Evolutionary conservation across 2,797 vertebrate genomes (phyloP).

Genomic region (Chiroxiphia lanceolata): DNA sequence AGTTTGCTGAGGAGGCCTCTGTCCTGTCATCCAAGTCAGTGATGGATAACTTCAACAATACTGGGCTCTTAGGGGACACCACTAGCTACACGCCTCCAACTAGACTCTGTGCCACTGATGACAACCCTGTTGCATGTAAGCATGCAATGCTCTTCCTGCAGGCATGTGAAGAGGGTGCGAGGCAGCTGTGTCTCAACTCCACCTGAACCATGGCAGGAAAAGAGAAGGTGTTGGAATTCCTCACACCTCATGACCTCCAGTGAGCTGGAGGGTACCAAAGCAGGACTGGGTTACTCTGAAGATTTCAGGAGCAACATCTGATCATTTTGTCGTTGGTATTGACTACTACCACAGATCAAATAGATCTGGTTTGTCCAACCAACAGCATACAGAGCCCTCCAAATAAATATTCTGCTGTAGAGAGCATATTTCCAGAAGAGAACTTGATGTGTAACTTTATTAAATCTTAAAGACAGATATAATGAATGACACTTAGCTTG

Average conservation of each 20-base stretch:
- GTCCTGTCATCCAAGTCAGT: rapidly evolving
- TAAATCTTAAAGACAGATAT: background rate
- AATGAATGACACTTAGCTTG: background rate
- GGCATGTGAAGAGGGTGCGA: background rate
- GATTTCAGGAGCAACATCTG: background rate
- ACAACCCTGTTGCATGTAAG: background rate
- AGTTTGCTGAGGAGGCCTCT: background rate
- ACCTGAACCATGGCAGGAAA: background rate
- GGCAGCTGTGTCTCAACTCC: background rate
- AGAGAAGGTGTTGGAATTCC: background rate
- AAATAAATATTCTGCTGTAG: background rate
- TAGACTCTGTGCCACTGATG: background rate
- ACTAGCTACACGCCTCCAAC: background rate
- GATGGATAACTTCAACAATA: background rate
- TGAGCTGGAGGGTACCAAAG: background rate
- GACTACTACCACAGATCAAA: background rate
- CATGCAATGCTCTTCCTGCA: background rate
- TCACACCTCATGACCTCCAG: too few relatives aligned
- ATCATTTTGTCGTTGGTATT: background rate
- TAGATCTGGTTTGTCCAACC: background rate
- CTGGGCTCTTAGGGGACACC: background rate
- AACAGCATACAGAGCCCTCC: background rate
- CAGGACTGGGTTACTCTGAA: background rate
- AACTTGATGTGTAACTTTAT: background rate
- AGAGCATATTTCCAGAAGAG: background rate